Evolutionary conservation across 2,888 invertebrate genomes (phyloP), one percentile per base, ranked within the genome.

Genomic region (Sicus ferrugineus): DNA sequence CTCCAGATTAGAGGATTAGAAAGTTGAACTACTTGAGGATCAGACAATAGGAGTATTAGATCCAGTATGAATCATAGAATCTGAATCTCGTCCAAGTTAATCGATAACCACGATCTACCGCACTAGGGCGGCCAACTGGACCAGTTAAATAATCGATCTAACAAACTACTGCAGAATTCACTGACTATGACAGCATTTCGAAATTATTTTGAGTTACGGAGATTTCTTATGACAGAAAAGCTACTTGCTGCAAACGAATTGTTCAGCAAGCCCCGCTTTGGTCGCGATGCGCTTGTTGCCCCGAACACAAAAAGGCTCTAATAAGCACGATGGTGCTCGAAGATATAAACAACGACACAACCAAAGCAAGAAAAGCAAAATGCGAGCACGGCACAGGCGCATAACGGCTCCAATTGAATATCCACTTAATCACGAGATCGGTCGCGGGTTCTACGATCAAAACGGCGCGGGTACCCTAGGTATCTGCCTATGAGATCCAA

Each of bases 341-440:
- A 59, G 67, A 46, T 30, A 67, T 67, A 67, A 67, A 59, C 28
- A 67, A 59, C 46, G 23, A 67, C 46, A 31, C 11, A 48, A 67
- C 21, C 34, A 30, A 64, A 64, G 14, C 52, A 52, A 26, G 46
- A 42, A 34, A 67, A n/a, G 28, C 6, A 52, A 61, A 67, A 61
- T 30, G 2, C 16, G 38, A 48, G 42, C 31, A 46, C 46, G 11
- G 23, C 23, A 58, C 26, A 21, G 42, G 38, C 67, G 26, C 31
- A 68, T 61, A 68, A 68, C 64, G 70, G 70, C 5, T 68, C 65
- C 70, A 68, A 71, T 68, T 65, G 68, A 68, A 65, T 61, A 34
- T 61, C 65, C 38, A 71, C 68, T 71, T 68, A 71, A 71, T 71
- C 70, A 71, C 61, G 23, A 54, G 65, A 71, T 67, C 66, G 63